Conservation (phyloP, 2,113 vertebrate species). For the Triplophysa dalaica region DNA sequence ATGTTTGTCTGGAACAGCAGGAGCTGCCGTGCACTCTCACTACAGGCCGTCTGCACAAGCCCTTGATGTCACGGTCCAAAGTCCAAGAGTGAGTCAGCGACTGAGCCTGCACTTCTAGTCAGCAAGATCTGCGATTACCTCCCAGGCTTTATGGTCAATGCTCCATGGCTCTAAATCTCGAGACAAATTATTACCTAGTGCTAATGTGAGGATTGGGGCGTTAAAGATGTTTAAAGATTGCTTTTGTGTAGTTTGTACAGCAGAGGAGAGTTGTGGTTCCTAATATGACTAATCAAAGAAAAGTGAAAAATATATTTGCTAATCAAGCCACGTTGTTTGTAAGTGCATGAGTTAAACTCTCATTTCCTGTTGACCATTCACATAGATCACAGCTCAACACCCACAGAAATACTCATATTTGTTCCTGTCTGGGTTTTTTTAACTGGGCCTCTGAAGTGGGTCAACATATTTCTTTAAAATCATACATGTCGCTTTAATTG, state of each 20-base stretch:
- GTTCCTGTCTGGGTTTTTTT: conserved; percentile 4
- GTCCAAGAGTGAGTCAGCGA: conserved; percentile 60
- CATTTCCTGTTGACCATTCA: conserved; percentile 62
- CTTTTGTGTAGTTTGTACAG: not conserved
- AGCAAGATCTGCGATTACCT: conserved; percentile 48
- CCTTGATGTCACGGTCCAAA: conserved; percentile 44
- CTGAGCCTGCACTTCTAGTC: conserved; percentile 58
- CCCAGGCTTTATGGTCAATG: conserved; percentile 38
- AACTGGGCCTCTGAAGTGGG: not conserved
- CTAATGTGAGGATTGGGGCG: not conserved
- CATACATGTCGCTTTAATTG: not conserved
- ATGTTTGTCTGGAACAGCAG: conserved; percentile 33
- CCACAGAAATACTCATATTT: not conserved
- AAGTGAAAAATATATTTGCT: conserved; percentile 44
- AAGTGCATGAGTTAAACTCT: conserved; percentile 55
- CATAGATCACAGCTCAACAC: conserved; percentile 25
- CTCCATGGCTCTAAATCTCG: conserved; percentile 42
- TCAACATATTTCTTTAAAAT: not conserved
- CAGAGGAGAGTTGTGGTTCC: not conserved
- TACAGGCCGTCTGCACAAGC: conserved; percentile 9
- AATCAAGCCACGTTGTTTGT: conserved; percentile 54
- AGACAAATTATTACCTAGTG: not conserved
- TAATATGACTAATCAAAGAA: conserved; percentile 51
- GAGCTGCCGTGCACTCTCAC: conserved; percentile 8
- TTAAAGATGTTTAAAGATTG: not conserved